Percentiles rank a stretch among this genome's conserved stretches.
phyloP scores from a whole-genome alignment of 2,797 vertebrate species.

The Helostoma temminkii region DNA sequence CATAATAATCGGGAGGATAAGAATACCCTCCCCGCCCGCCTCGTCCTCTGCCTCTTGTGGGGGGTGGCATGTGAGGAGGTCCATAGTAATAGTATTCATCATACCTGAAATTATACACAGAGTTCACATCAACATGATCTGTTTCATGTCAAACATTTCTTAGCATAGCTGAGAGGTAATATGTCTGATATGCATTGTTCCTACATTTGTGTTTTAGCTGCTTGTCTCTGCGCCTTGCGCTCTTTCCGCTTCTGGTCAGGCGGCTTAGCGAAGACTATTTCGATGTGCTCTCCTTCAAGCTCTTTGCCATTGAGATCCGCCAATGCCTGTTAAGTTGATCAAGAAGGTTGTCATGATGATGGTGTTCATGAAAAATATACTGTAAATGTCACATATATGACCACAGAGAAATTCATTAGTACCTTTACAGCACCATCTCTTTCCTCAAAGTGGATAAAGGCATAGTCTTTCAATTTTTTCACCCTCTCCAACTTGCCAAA shows the following conservation, averaged over 20 bases:
- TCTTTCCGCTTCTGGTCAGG: constrained; percentile 99
- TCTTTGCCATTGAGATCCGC: constrained; percentile 99
- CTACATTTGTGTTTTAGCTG: constrained; percentile 99
- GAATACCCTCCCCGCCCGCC: constrained; percentile 94
- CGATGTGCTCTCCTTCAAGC: constrained; percentile 97
- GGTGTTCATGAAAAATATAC: background rate
- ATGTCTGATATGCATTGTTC: constrained; percentile 41
- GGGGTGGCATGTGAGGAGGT: constrained; percentile 97
- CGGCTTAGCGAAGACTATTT: constrained; percentile 99
- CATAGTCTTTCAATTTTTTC: constrained; percentile 99
- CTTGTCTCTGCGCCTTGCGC: constrained; percentile 98
- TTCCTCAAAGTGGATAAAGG: constrained; percentile 99
- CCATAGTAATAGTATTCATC: constrained; percentile 99
- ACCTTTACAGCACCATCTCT: constrained; percentile 98
- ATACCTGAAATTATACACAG: constrained; percentile 86
- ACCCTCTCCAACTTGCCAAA: constrained; percentile 98
- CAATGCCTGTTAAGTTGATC: constrained; percentile 88
- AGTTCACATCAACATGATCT: constrained; percentile 7
- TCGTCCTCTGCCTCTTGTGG: constrained; percentile 94
- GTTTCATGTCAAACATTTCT: background rate
- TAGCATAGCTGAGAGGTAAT: background rate
- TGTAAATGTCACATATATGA: background rate
- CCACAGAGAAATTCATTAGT: constrained; percentile 4
- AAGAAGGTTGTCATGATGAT: constrained; percentile 17
- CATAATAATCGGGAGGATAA: constrained; percentile 97